These are phyloP conservation scores for Thamnaconus septentrionalis DNA, from an alignment of 2,113 vertebrate species.

Conservation along the genomic window DNA sequence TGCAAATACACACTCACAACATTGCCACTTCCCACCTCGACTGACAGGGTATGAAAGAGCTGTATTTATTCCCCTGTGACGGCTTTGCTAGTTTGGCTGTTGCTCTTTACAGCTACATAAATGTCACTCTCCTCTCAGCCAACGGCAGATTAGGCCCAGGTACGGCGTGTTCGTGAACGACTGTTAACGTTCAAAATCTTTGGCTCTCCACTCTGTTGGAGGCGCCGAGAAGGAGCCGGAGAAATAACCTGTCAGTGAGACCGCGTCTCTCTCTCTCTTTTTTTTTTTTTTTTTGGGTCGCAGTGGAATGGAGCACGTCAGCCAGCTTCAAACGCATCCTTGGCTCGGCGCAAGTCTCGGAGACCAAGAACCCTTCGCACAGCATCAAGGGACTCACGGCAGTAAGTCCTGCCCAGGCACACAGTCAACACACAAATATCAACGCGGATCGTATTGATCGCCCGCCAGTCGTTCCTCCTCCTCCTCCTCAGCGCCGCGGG, in stretches of 20 bases:
- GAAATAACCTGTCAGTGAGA: slow-evolving; percentile 38
- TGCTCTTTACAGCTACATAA: slow-evolving; percentile 19
- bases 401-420: slow-evolving; percentile 51
- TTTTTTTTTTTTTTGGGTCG: slow-evolving; percentile 16
- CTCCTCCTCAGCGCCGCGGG: not conserved
- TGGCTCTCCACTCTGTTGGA: not conserved
- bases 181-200: slow-evolving; percentile 37
- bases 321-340: slow-evolving; percentile 65
- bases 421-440: slow-evolving; percentile 2
- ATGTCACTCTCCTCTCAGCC: slow-evolving; percentile 25
- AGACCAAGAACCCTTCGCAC: slow-evolving; percentile 66
- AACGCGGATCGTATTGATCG: not conserved
- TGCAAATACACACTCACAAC: too few relatives aligned
- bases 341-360: slow-evolving; percentile 65
- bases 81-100: not conserved
- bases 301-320: slow-evolving; percentile 78
- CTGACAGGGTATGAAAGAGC: not conserved
- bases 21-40: too few relatives aligned
- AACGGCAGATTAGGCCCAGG: slow-evolving; percentile 31
- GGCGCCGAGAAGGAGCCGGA: slow-evolving; percentile 38
- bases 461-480: not conserved
- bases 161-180: slow-evolving; percentile 23
- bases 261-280: slow-evolving; percentile 3
- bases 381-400: slow-evolving; percentile 65
- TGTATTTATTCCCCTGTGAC: slow-evolving; percentile 7